Evolutionary conservation across 2,113 vertebrate genomes (phyloP), one percentile per base, ranked within the genome.

Genomic region (Azemiops feae): DNA sequence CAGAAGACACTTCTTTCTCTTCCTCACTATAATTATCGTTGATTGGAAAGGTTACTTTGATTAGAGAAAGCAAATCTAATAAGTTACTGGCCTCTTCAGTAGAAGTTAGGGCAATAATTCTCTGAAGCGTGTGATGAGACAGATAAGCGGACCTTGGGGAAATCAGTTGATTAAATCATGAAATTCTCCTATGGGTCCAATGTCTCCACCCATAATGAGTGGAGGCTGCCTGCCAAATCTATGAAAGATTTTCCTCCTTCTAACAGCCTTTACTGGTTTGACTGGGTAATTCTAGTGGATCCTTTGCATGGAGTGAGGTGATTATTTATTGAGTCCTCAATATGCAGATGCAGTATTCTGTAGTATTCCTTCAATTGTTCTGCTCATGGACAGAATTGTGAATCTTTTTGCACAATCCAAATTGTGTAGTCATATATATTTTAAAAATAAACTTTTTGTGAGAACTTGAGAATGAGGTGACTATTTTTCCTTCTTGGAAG

Each of bases 151-250:
- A 11, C 88, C 23, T 27, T 57, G 54, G 88, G 89, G 60, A 27
- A 90, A 69, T 74, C n/a, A 90, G 23, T 14, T 74, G 20, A 90
- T n/a, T 90, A 91, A 91, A 81, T 91, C 30, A 91, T 85, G 14
- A 53, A 81, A 39, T 50, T 91, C 50, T 81, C 11, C 47, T 54
- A 22, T 39, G 30, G 11, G 18, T 22, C 30, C n/a, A 12, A 25
- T 81, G 20, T 81, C n/a, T 53, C 22, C 47, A 52, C 50, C 10
- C 47, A 54, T 22, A 54, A 30, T 39, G 47, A 22, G 47, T 11
- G 20, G 25, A 23, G 47, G 57, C 16, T 90, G 58, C 45, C 18
- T 74, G 89, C 58, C 60, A 90, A 34, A 52, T 74, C 58, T 90
- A 10, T 50, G 47, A 52, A 74, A 30, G 12, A 34, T 23, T 90